A percentile compares a stretch with the other conserved stretches of the same genome.
Conservation (phyloP, 2,113 vertebrate species). For the Sisor rabdophorus region DNA sequence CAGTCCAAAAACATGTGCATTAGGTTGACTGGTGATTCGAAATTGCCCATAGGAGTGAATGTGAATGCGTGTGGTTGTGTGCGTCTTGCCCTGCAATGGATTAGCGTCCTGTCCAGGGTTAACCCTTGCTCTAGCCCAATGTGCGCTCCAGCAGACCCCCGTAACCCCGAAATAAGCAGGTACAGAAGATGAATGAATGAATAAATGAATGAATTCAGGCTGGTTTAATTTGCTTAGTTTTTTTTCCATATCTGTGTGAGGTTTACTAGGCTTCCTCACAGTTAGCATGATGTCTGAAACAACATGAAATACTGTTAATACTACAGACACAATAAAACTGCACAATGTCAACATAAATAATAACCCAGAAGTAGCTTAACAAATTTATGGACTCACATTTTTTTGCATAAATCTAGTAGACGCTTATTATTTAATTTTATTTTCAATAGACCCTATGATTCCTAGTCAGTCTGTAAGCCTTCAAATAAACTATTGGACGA, state of each 20-base stretch:
- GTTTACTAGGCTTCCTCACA: neutral
- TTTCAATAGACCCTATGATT: conserved; percentile 5
- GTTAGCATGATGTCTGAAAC: conserved; percentile 21
- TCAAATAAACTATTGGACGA: neutral
- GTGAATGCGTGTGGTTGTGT: no score
- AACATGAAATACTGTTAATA: neutral
- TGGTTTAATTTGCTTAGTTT: neutral
- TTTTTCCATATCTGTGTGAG: neutral
- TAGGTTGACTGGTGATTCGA: no score
- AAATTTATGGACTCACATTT: conserved; percentile 2
- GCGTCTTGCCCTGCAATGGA: no score
- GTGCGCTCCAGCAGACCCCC: no score
- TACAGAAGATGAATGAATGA: neutral
- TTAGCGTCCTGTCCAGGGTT: no score
- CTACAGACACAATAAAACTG: conserved; percentile 5
- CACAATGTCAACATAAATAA: neutral
- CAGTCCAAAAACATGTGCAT: no score
- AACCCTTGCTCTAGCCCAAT: no score
- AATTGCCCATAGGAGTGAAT: no score
- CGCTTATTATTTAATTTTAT: neutral
- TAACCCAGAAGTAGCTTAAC: neutral
- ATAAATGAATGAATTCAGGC: neutral
- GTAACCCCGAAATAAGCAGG: no score
- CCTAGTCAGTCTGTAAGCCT: neutral
- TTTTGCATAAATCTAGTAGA: neutral